Percentiles rank a stretch among this genome's conserved stretches.
Evolutionary conservation across 2,113 vertebrate genomes (phyloP).

Genomic region (Loxodonta africana): DNA sequence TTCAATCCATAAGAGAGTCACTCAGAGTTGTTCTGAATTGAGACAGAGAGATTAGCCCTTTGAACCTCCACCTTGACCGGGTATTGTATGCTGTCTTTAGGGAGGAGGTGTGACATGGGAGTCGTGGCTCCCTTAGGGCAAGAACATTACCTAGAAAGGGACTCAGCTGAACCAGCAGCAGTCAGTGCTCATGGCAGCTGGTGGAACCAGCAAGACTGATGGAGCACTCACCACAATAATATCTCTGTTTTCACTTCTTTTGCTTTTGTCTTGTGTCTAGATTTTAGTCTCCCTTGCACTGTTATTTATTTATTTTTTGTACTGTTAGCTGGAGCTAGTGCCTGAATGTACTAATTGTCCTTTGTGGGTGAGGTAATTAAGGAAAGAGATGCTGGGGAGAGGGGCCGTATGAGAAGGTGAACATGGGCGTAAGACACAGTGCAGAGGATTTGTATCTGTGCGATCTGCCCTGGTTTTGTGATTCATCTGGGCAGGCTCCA

Average conservation of each 20-base stretch:
- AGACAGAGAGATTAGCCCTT: background rate
- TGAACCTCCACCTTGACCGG: background rate
- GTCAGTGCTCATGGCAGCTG: background rate
- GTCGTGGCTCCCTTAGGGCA: background rate
- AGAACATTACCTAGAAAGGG: background rate
- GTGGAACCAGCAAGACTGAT: background rate
- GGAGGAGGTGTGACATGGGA: background rate
- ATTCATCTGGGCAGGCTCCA: constrained; percentile 43
- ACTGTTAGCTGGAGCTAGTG: constrained; percentile 10
- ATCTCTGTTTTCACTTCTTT: background rate
- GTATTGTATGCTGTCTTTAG: background rate
- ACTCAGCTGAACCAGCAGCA: background rate
- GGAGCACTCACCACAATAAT: background rate
- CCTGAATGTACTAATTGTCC: constrained; percentile 39
- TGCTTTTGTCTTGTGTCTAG: constrained; percentile 30
- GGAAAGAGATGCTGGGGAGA: constrained; percentile 52
- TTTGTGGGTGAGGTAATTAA: constrained; percentile 65
- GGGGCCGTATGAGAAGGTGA: constrained; percentile 28
- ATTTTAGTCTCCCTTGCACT: background rate
- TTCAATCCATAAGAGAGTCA: background rate
- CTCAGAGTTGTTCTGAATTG: background rate
- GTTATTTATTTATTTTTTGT: background rate
- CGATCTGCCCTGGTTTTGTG: constrained; percentile 52
- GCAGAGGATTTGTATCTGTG: constrained; percentile 50
- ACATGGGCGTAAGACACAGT: background rate